Base-by-base conservation (phyloP, 2,797 vertebrate genomes). In the Myotis daubentonii region DNA sequence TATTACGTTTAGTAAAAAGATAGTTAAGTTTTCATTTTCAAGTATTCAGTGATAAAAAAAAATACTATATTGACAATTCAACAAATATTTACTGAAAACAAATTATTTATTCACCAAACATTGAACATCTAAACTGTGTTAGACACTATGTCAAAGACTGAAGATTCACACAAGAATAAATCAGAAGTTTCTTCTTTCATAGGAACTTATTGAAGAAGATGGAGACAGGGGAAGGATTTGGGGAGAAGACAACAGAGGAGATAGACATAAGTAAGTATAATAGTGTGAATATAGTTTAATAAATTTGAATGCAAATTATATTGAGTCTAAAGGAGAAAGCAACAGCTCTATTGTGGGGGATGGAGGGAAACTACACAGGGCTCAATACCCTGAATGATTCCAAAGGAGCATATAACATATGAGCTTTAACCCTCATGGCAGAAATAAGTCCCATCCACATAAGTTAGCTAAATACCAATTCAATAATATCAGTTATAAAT, bases 51-150 rank as follows among this genome's bases (percentile, higher is more conserved):
- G 36, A 85, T 47, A 16, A 47, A 62, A 84, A 84, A 44, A 28
- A 47, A 47, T 9, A 41, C 9, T 68, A 44, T 76, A 22, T 30
- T 68, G 30, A 57, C 11, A 85, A 92, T 92, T 68, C 36, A 92
- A 92, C 49, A 92, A 81, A 68, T 85, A 85, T 78, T 55, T 78
- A 47, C 49, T 62, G 44, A 91, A 65, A 91, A 51, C 49, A 70
- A 51, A 74, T 17, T 33, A 47, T 44, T 55, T 75, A 38, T 72
- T 91, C 41, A 60, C 5, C 57, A 78, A 76, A 70, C 38, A 85
- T 47, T 68, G 47, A 89, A 53, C 25, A 66, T 68, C 33, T 68
- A 57, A 38, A 30, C 28, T 55, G 11, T 30, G 23, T 72, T 85
- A 36, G 23, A 70, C 8, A 30, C 62, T 57, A 4, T 65, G 22